Conservation (phyloP, 2,888 invertebrate species). For the Drosophila testacea region DNA sequence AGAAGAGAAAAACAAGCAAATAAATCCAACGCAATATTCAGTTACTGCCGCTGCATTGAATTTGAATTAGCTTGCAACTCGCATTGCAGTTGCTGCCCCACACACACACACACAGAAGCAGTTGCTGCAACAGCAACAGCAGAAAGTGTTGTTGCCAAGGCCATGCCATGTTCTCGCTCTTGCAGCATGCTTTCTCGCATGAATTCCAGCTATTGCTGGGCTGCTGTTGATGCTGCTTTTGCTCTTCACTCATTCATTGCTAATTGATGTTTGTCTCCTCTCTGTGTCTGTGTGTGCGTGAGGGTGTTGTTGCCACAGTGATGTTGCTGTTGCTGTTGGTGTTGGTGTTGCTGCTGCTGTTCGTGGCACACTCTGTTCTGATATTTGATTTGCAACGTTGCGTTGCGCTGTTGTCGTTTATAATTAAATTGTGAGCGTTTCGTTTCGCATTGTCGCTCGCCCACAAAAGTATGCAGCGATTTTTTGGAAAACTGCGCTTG, state of each 20-base stretch:
- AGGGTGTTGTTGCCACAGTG: conserved; percentile 1
- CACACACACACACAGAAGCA: background rate
- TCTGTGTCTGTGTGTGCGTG: conserved; percentile 16
- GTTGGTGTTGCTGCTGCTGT: conserved; percentile 7
- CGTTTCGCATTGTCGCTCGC: conserved; percentile 25
- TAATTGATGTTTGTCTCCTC: conserved; percentile 57
- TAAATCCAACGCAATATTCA: conserved; percentile 6
- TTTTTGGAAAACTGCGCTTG: conserved; percentile 56
- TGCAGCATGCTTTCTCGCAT: background rate
- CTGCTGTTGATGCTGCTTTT: conserved; percentile 24
- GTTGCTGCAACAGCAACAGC: background rate
- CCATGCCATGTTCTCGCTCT: conserved; percentile 44
- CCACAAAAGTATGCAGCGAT: conserved; percentile 69
- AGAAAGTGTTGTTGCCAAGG: conserved; percentile 56
- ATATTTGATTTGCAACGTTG: conserved; percentile 67
- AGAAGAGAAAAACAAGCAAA: background rate
- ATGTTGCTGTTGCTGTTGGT: conserved; percentile 13
- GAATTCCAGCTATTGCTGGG: conserved; percentile 5
- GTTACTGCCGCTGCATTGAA: conserved; percentile 36
- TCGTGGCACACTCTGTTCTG: conserved; percentile 28
- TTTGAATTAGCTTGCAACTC: conserved; percentile 35
- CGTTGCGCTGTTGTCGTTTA: conserved; percentile 43
- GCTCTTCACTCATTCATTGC: conserved; percentile 46
- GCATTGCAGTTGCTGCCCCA: conserved; percentile 3
- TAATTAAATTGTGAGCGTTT: conserved; percentile 66